These are phyloP conservation scores for Felis chaus DNA, from an alignment of 2,113 vertebrate genomes.

Conservation along the genomic window DNA sequence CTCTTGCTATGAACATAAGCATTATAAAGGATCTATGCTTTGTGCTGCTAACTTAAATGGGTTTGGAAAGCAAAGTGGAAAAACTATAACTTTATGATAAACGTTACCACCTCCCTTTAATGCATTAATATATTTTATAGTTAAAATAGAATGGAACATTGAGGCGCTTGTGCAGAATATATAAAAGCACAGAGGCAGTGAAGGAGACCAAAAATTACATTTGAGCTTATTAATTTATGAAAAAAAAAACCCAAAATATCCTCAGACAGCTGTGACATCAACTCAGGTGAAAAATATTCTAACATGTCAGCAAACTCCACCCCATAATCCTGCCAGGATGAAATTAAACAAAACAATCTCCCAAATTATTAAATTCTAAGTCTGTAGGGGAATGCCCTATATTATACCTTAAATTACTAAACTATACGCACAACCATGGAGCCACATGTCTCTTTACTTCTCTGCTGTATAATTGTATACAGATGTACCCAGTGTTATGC, in stretches of 20 bases:
- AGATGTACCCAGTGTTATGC: conserved; percentile 58
- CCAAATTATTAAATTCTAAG: conserved; percentile 62
- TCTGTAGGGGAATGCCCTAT: conserved; percentile 47
- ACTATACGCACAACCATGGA: conserved; percentile 30
- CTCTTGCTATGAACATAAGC: conserved; percentile 65
- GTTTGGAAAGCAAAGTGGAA: conserved; percentile 81
- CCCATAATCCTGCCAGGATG: conserved; percentile 57
- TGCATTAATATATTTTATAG: conserved; percentile 81
- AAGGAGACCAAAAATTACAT: conserved; percentile 69
- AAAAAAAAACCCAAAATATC: conserved; percentile 17
- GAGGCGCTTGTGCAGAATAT: conserved; percentile 64
- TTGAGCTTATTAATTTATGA: conserved; percentile 66
- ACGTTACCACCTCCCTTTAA: conserved; percentile 76
- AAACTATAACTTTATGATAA: conserved; percentile 79
- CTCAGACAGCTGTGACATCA: conserved; percentile 64
- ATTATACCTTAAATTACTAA: conserved; percentile 60
- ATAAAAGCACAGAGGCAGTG: conserved; percentile 64
- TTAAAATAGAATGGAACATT: conserved; percentile 77
- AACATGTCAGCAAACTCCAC: conserved; percentile 7
- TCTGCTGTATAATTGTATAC: conserved; percentile 61
- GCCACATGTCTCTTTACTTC: conserved; percentile 58
- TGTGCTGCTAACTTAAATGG: conserved; percentile 75
- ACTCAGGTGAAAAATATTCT: conserved; percentile 58
- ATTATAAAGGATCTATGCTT: conserved; percentile 77
- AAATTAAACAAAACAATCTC: conserved; percentile 68